A percentile compares a stretch with the other conserved stretches of the same genome.
Evolutionary conservation across 2,797 vertebrate genomes (phyloP).

Genomic region (Rhinophrynus dorsalis): DNA sequence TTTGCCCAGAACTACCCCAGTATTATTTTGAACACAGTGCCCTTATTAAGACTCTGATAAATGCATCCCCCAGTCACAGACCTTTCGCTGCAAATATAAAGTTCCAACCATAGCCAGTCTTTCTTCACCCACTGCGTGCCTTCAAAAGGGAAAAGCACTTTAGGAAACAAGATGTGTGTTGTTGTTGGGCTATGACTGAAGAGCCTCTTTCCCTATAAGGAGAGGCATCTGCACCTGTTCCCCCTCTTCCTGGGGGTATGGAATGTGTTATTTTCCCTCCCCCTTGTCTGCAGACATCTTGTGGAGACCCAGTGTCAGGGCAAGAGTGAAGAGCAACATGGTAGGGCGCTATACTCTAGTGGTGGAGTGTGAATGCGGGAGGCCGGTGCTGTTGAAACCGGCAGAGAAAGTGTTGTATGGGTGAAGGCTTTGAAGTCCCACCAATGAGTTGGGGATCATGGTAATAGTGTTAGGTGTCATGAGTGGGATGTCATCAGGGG

Average conservation of each 20-base stretch:
- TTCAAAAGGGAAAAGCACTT: constrained; percentile 39
- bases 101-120: constrained; percentile 4
- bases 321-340: constrained; percentile 34
- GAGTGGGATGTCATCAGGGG: constrained; percentile 95
- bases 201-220: constrained; percentile 16
- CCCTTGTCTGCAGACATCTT: constrained; percentile 32
- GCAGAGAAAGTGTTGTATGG: constrained; percentile 97
- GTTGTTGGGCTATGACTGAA: constrained; percentile 13
- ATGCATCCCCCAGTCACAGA: not conserved
- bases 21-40: too few relatives aligned
- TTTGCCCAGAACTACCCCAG: too few relatives aligned
- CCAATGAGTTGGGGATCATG: constrained; percentile 97
- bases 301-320: constrained; percentile 1
- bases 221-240: constrained; percentile 25
- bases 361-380: constrained; percentile 98
- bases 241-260: constrained; percentile 37
- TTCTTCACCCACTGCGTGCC: constrained; percentile 13
- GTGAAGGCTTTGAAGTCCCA: constrained; percentile 95
- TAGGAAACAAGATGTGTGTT: constrained; percentile 32
- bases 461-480: constrained; percentile 98
- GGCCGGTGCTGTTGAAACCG: constrained; percentile 93
- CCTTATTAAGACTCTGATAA: too few relatives aligned
- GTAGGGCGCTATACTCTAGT: constrained; percentile 92
- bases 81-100: constrained; percentile 16
- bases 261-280: constrained; percentile 39